Percentiles rank a stretch among this genome's conserved stretches.
phyloP scores from a whole-genome alignment of 1,140 invertebrate genomes.

The Amyelois transitella region DNA sequence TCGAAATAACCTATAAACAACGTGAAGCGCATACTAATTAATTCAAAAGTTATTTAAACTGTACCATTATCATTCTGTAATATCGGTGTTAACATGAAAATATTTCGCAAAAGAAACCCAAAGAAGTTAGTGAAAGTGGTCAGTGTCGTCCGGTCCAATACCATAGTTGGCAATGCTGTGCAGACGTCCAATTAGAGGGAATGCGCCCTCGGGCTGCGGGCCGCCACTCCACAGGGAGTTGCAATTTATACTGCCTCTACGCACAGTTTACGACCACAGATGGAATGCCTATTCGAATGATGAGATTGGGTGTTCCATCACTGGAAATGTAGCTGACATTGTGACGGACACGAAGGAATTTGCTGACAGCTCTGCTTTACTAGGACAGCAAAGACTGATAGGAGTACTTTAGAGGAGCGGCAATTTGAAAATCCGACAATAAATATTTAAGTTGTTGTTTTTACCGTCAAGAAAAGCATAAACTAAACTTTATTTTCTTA shows the following conservation, averaged over 20 bases:
- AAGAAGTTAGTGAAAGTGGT: slow-evolving; percentile 44
- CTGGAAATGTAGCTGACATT: background rate
- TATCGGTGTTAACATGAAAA: background rate
- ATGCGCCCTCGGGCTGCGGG: slow-evolving; percentile 40
- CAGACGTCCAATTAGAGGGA: slow-evolving; percentile 66
- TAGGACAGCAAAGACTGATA: too few relatives aligned
- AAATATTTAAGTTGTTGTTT: too few relatives aligned
- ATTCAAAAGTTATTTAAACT: background rate
- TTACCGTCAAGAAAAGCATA: background rate
- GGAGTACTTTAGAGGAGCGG: too few relatives aligned
- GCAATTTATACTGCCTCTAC: slow-evolving; percentile 13
- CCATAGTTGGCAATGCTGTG: slow-evolving; percentile 47
- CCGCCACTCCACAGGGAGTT: slow-evolving; percentile 36
- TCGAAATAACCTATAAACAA: background rate
- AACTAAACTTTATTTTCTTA: too few relatives aligned
- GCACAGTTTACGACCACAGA: background rate
- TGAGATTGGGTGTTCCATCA: background rate
- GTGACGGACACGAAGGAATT: background rate
- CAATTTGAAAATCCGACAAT: too few relatives aligned
- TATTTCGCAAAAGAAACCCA: slow-evolving; percentile 1
- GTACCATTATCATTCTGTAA: background rate
- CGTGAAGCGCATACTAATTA: background rate
- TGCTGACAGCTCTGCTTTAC: background rate
- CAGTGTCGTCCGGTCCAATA: slow-evolving; percentile 31
- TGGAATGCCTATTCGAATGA: background rate